phyloP scores from a whole-genome alignment of 2,888 invertebrate species.

The Cerceris ruficornis region DNA sequence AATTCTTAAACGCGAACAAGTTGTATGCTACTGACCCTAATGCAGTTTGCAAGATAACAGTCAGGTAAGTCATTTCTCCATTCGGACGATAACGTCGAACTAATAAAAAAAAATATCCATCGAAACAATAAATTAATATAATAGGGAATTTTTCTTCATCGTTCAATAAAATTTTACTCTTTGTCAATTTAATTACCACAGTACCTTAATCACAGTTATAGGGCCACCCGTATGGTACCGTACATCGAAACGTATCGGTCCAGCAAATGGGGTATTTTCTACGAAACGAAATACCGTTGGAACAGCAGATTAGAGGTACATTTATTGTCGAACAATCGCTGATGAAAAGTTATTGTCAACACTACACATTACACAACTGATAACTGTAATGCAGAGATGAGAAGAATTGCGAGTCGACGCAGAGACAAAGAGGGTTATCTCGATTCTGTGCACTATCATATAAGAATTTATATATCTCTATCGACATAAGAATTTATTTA shows the following conservation, averaged over 20 bases:
- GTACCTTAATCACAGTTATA: constrained; percentile 25
- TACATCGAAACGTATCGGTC: constrained; percentile 40
- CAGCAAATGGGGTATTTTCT: constrained; percentile 47
- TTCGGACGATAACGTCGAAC: not conserved
- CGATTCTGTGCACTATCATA: no score
- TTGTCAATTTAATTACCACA: no score
- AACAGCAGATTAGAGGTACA: constrained; percentile 48
- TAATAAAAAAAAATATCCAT: not conserved
- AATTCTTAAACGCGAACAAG: not conserved
- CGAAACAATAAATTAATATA: no score
- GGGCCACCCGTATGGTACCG: not conserved
- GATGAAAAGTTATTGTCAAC: no score
- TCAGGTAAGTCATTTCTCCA: not conserved
- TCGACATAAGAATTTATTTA: no score
- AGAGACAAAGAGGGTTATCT: no score
- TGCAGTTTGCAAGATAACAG: not conserved
- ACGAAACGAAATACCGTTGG: constrained; percentile 29
- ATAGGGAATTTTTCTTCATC: not conserved
- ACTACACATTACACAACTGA: no score
- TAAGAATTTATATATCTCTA: no score
- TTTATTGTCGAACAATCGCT: no score
- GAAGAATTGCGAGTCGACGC: no score
- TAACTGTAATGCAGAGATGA: no score
- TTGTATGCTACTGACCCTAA: not conserved
- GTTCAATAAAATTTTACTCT: not conserved